phyloP scores from a whole-genome alignment of 2,113 vertebrate species.

The Pterocles gutturalis region DNA sequence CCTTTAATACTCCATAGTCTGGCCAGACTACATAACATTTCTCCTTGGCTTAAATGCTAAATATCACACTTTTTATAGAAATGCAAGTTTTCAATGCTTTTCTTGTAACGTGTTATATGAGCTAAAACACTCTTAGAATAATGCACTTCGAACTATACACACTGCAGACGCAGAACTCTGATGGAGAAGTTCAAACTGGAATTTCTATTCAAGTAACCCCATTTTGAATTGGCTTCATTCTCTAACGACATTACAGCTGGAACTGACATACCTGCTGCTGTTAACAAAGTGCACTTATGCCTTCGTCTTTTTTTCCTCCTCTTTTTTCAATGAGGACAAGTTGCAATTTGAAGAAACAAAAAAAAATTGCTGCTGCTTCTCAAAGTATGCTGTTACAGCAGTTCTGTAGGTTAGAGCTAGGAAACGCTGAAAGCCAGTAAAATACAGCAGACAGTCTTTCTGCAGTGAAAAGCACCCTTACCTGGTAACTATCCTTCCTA shows the following conservation, averaged over 20 bases:
- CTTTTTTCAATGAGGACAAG: neutral
- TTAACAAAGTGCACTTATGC: neutral
- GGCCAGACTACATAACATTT: neutral
- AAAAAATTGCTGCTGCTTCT: neutral
- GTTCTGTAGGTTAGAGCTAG: neutral
- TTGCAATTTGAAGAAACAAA: neutral
- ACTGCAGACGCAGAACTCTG: neutral
- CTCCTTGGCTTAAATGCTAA: constrained; percentile 33
- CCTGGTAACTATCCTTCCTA: neutral
- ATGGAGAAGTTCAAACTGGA: neutral
- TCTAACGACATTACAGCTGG: neutral
- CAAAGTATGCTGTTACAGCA: neutral
- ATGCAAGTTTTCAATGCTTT: constrained; percentile 3
- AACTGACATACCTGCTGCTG: neutral
- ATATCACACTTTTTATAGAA: constrained; percentile 20
- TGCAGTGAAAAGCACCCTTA: neutral
- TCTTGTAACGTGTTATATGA: constrained; percentile 13
- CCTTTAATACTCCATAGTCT: neutral
- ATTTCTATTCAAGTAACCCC: neutral
- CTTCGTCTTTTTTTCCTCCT: too few relatives aligned
- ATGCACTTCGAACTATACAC: neutral
- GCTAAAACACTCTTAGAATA: constrained; percentile 33
- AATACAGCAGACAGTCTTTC: neutral
- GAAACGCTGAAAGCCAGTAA: constrained; percentile 34
- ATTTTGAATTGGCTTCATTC: neutral